These are phyloP conservation scores for Clusia tigrina DNA, from an alignment of 2,888 invertebrate genomes.

Conservation along the genomic window DNA sequence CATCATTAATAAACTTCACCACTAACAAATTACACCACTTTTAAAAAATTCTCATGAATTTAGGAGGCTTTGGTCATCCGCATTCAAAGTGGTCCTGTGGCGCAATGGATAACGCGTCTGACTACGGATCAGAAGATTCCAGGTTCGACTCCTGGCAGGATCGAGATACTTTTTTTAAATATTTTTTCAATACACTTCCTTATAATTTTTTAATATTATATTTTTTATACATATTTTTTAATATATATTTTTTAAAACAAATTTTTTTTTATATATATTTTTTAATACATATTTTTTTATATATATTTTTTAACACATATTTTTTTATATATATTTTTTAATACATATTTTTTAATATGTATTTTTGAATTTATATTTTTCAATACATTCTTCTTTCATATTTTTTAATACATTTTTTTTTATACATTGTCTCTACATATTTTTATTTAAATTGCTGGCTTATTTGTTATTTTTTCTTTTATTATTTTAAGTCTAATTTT, in stretches of 20 bases:
- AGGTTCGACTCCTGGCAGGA: slow-evolving; percentile 66
- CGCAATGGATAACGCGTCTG: slow-evolving; percentile 67
- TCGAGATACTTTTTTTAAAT: slow-evolving; percentile 42
- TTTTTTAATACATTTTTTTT: not conserved
- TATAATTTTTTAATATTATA: not conserved
- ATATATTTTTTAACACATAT: not conserved
- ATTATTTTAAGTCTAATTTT: too few species aligned
- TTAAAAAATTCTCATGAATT: too few species aligned
- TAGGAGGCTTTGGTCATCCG: too few species aligned
- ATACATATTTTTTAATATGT: not conserved
- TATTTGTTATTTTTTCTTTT: not conserved
- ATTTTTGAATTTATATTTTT: not conserved
- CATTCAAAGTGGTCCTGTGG: slow-evolving; percentile 63
- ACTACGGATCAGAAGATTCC: slow-evolving; percentile 66
- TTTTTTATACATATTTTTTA: not conserved
- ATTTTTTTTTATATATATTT: not conserved
- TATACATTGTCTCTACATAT: too few species aligned
- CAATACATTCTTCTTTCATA: not conserved
- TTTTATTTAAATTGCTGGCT: too few species aligned
- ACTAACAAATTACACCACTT: too few species aligned
- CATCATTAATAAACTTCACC: too few species aligned
- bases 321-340: not conserved
- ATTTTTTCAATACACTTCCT: not conserved
- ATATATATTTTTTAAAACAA: too few species aligned
- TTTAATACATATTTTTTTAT: not conserved